phyloP scores from a whole-genome alignment of 1,140 invertebrate genomes.

The Drosophila ananassae region DNA sequence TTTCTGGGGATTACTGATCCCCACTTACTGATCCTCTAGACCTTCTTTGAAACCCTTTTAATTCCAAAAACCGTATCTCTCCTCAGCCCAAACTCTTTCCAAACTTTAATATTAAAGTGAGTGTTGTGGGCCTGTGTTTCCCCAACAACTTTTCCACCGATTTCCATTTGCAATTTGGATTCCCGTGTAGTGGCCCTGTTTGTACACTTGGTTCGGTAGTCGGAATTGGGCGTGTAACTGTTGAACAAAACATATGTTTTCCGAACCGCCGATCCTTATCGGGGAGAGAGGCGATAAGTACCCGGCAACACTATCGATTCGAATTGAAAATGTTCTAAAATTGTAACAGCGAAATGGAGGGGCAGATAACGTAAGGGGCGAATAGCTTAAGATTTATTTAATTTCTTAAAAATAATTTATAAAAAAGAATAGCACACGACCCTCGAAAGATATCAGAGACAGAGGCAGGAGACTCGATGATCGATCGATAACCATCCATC shows the following conservation, averaged over 20 bases:
- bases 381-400: neutral
- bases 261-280: constrained; percentile 40
- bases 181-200: neutral
- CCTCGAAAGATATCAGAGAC: neutral
- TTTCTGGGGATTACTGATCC: too few species aligned
- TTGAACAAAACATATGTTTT: constrained; percentile 51
- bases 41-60: too few species aligned
- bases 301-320: constrained; percentile 10
- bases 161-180: neutral
- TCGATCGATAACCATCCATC: constrained; percentile 32
- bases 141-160: neutral
- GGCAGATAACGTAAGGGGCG: constrained; percentile 15
- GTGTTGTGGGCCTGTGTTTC: neutral
- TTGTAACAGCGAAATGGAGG: constrained; percentile 28
- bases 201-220: constrained; percentile 27
- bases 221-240: constrained; percentile 43
- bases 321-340: constrained; percentile 55
- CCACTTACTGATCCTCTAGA: too few species aligned
- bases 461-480: constrained; percentile 12
- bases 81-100: too few species aligned
- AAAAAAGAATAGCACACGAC: constrained; percentile 12
- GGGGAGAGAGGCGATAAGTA: constrained; percentile 24
- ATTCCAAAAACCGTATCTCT: too few species aligned
- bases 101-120: neutral
- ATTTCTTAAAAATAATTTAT: neutral